Evolutionary conservation across 2,888 invertebrate species (phyloP), one percentile per base, ranked within the genome.

Genomic region (Philaethria dido): DNA sequence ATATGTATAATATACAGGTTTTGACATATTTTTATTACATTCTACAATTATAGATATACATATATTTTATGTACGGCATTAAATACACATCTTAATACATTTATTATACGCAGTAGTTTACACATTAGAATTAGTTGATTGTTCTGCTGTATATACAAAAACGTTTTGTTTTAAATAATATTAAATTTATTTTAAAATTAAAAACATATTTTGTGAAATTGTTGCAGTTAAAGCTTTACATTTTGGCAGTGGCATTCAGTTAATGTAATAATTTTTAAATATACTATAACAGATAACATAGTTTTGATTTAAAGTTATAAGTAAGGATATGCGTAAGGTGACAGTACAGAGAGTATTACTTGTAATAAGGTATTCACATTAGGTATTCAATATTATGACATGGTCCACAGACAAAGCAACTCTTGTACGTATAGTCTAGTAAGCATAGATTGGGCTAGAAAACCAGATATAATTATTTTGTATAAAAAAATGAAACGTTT

Each of bases 361-460:
- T 14, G 3, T 25, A 29, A 9, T 36, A 2, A 25, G 20, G 16
- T 52, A 18, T 4, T 29, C 18, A 29, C 25, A 16, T 3, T 52
- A 54, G 33, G 18, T 36, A 54, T 18, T 13, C 14, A 36, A 54
- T 36, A 39, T 55, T 55, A 55, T 20, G 20, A 39, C 9, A 39
- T 55, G 55, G 55, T 55, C 55, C 55, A 39, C 55, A 20, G 55
- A 39, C 14, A 39, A 55, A 55, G n/a, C 9, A 55, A 55, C 33
- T 54, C 5, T 39, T 39, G 9, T 20, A 50, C 9, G n/a, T 25
- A 25, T 9, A 50, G 13, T n/a, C n/a, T 29, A 29, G 3, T 29
- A 50, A 25, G 8, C 50, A 29, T 29, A n/a, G 29, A 8, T 14
- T 14, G 6, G 22, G 22, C n/a, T 29, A 50, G n/a, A 36, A 29